phyloP scores from a whole-genome alignment of 1,140 invertebrate genomes.

The Pomphorhynchus laevis region DNA sequence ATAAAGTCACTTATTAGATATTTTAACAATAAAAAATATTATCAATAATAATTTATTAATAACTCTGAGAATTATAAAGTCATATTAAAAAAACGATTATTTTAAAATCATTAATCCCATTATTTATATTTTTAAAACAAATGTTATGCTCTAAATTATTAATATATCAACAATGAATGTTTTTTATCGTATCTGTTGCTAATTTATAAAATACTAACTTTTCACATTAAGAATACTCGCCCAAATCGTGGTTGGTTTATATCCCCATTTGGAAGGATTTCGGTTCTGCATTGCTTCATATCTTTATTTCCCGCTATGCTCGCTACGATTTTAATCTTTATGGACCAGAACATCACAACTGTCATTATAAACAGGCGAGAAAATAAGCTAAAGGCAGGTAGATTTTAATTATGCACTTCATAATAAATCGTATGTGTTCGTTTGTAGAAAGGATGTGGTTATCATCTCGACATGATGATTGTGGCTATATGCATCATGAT shows the following conservation, averaged over 20 bases:
- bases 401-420: conserved; percentile 4
- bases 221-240: conserved; percentile 31
- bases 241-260: conserved; percentile 50
- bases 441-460: conserved; percentile 61
- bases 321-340: conserved; percentile 82
- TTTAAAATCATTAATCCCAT: too few species aligned
- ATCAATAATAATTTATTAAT: too few species aligned
- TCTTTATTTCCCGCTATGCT: conserved; percentile 52
- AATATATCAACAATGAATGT: too few species aligned
- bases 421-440: not conserved
- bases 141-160: too few species aligned
- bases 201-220: too few species aligned
- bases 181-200: too few species aligned
- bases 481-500: conserved; percentile 50
- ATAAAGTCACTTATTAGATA: too few species aligned
- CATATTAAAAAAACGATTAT: too few species aligned
- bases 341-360: conserved; percentile 96
- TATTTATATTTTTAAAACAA: too few species aligned
- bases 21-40: too few species aligned
- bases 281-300: conserved; percentile 44
- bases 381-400: conserved; percentile 65
- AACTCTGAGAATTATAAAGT: too few species aligned
- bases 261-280: conserved; percentile 35
- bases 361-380: conserved; percentile 93
- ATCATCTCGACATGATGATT: conserved; percentile 73